Evolutionary conservation across 1,140 invertebrate genomes (phyloP), one percentile per base, ranked within the genome.

Genomic region (Plectrocnemia conspersa): DNA sequence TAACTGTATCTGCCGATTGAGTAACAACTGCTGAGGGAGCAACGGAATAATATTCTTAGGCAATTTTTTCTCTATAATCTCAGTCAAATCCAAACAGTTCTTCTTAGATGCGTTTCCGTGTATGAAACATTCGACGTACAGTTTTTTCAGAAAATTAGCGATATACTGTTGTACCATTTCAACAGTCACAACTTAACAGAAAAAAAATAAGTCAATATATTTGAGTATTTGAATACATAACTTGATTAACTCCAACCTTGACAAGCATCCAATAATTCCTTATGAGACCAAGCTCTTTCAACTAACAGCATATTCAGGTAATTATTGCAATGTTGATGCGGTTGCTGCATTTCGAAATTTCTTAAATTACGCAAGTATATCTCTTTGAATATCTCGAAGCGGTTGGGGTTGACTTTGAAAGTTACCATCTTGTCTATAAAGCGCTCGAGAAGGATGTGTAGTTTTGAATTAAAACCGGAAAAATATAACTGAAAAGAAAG

Each of bases 331-430:
- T 97, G 93, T 66, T 91, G 82, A 68, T 95, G 91, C 0, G 96
- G 94, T 67, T 97, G 93, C 64, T 95, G 92, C 1, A 90, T 84
- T 52, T 85, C 80, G 64, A 89, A 89, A 70, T 91, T 91, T 69
- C 82, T 86, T 33, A 98, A 75, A 4, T 77, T 76, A 61, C 94
- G 56, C 22, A 74, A 66, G 59, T 78, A 73, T 38, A 74, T 77
- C 58, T 97, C 93, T 72, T 95, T 96, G 52, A 93, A 75, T 61
- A 97, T 92, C 42, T 86, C 82, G 72, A 97, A 97, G 62, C 94
- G 76, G 61, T 90, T 83, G 0, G 82, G 80, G 66, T 96, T 84
- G 32, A 93, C 76, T 56, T 83, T 82, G 67, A 97, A 96, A 58
- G 83, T 77, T 0, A 88, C 81, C 65, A 98, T 76, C 62, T 85